Conservation (phyloP, 2,113 vertebrate species). For the Muntiacus muntjak region DNA sequence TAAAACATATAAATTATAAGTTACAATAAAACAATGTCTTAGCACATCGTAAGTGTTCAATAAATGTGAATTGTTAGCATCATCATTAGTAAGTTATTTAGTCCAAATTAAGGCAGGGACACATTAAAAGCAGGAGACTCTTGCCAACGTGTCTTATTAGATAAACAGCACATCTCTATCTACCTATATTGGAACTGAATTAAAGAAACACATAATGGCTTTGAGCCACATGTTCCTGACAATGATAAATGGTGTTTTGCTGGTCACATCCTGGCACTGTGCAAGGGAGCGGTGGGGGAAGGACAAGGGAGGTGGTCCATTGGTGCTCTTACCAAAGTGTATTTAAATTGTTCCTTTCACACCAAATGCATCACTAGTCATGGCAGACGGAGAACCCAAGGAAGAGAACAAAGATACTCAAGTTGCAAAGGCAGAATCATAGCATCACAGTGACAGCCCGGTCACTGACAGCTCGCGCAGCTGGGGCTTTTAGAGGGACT, state of each 20-base stretch:
- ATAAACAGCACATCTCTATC: neutral
- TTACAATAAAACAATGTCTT: neutral
- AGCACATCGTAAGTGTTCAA: neutral
- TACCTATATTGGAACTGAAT: neutral
- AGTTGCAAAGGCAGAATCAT: neutral
- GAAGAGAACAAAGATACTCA: neutral
- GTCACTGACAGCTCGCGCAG: too few species aligned
- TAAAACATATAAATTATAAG: neutral
- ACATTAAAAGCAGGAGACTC: neutral
- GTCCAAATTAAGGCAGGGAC: neutral
- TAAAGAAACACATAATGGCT: neutral
- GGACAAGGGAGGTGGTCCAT: neutral
- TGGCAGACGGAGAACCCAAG: neutral
- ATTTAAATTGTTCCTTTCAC: neutral
- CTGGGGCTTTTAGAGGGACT: neutral
- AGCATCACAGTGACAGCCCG: neutral
- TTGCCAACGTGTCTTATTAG: neutral
- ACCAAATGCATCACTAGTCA: neutral
- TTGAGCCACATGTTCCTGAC: neutral
- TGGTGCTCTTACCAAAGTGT: neutral
- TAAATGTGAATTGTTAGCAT: slow-evolving; percentile 5
- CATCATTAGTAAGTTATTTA: slow-evolving; percentile 18
- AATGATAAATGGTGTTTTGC: neutral
- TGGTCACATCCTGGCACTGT: neutral
- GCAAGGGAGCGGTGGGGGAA: neutral